phyloP scores from a whole-genome alignment of 2,113 vertebrate species.

The Elephantulus edwardii region DNA sequence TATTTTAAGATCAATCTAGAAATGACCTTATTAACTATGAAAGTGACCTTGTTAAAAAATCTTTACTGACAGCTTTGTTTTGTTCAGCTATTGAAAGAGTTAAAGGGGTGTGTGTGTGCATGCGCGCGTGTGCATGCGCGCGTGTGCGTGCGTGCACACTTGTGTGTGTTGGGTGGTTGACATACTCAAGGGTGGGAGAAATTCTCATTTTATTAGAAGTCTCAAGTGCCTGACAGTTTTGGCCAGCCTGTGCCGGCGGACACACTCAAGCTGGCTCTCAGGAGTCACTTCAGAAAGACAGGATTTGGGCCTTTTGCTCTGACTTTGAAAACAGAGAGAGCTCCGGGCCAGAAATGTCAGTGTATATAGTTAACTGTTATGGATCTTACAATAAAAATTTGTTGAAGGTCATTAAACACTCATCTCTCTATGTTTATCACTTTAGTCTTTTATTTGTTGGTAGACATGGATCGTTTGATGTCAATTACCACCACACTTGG shows the following conservation, averaged over 20 bases:
- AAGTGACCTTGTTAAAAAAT: no score
- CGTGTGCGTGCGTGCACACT: no score
- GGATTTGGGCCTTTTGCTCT: conserved; percentile 59
- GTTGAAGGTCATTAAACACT: conserved; percentile 81
- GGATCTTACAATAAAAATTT: conserved; percentile 82
- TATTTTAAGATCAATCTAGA: no score
- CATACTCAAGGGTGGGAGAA: conserved; percentile 8
- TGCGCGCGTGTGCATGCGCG: background rate
- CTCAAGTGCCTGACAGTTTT: background rate
- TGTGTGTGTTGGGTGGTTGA: background rate
- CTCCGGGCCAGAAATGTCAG: conserved; percentile 77
- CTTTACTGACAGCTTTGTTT: background rate
- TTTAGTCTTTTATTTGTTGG: conserved; percentile 80
- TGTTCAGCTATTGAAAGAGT: background rate
- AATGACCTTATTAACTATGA: no score
- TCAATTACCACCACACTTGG: conserved; percentile 79
- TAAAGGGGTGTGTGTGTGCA: background rate
- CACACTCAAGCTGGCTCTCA: background rate
- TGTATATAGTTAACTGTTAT: conserved; percentile 79
- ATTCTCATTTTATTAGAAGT: conserved; percentile 34
- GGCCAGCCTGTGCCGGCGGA: background rate
- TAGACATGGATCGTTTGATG: conserved; percentile 81
- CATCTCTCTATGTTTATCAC: conserved; percentile 81
- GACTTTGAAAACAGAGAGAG: conserved; percentile 68
- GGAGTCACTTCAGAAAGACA: conserved; percentile 25